Conservation (phyloP, 2,888 invertebrate species). For the Chrysopilus asiliformis region DNA sequence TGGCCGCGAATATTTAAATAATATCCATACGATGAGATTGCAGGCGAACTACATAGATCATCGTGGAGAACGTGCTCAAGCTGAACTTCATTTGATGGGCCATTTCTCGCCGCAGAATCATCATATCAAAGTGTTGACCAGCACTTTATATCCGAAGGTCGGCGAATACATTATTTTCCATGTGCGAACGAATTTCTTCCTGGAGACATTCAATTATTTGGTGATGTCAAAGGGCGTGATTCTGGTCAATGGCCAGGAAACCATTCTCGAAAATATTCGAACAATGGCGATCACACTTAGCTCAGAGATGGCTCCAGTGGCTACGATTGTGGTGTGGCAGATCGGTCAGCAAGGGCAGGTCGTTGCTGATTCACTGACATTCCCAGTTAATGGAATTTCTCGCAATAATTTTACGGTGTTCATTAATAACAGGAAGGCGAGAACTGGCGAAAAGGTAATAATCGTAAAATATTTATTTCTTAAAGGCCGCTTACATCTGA, state of each 20-base stretch:
- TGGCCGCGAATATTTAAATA: conserved; percentile 48
- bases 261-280: conserved; percentile 60
- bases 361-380: conserved; percentile 86
- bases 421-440: conserved; percentile 85
- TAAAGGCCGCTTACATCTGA: no score
- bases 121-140: conserved; percentile 75
- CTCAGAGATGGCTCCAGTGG: conserved; percentile 84
- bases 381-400: conserved; percentile 91
- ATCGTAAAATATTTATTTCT: no score
- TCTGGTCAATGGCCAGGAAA: conserved; percentile 68
- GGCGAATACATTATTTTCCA: conserved; percentile 93
- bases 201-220: conserved; percentile 80
- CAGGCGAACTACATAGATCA: conserved; percentile 56
- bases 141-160: conserved; percentile 70
- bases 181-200: conserved; percentile 79
- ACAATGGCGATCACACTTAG: conserved; percentile 73
- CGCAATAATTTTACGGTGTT: conserved; percentile 78
- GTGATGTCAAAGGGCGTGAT: conserved; percentile 89
- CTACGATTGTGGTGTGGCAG: conserved; percentile 81
- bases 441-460: conserved; percentile 82
- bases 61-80: conserved; percentile 48
- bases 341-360: conserved; percentile 71
- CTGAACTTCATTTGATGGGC: conserved; percentile 57
- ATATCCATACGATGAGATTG: conserved; percentile 52
- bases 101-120: conserved; percentile 73